Conservation (phyloP, 2,113 vertebrate genomes). For the Andinoacara biseriatus region DNA sequence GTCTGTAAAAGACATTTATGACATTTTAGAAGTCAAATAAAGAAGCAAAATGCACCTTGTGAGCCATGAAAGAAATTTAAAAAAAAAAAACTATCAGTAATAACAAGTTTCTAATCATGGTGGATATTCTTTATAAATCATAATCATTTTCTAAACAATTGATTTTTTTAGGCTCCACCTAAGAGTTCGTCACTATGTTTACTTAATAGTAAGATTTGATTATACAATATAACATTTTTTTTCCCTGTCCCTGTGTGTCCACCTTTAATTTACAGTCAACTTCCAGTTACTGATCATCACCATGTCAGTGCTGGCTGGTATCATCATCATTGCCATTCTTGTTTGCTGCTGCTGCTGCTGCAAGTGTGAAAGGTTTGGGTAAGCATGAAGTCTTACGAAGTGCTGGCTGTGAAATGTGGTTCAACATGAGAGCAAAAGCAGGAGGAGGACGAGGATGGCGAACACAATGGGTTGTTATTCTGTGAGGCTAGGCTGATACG, state of each 20-base stretch:
- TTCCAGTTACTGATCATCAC: constrained; percentile 93
- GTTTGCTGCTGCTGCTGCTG: constrained; percentile 89
- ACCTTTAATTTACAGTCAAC: constrained; percentile 83
- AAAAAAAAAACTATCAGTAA: not conserved
- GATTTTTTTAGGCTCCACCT: not conserved
- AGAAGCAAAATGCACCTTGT: not conserved
- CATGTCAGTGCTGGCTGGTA: constrained; percentile 85
- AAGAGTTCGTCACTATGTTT: not conserved
- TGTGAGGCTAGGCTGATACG: constrained; percentile 65
- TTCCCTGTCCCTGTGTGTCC: not conserved
- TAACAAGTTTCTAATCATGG: too few relatives aligned
- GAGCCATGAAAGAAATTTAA: not conserved
- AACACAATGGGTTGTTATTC: constrained; percentile 68
- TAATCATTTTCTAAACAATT: not conserved
- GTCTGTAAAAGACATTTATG: not conserved
- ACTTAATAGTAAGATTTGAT: not conserved
- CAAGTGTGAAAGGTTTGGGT: constrained; percentile 80
- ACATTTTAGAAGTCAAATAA: not conserved
- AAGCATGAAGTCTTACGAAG: constrained; percentile 62
- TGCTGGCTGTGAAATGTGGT: constrained; percentile 36
- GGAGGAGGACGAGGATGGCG: not conserved
- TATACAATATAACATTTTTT: not conserved
- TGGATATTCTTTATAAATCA: not conserved
- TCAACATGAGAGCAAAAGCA: constrained; percentile 8
- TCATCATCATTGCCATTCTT: constrained; percentile 79